Conservation (phyloP, 2,797 vertebrate genomes). For the Argya squamiceps region DNA sequence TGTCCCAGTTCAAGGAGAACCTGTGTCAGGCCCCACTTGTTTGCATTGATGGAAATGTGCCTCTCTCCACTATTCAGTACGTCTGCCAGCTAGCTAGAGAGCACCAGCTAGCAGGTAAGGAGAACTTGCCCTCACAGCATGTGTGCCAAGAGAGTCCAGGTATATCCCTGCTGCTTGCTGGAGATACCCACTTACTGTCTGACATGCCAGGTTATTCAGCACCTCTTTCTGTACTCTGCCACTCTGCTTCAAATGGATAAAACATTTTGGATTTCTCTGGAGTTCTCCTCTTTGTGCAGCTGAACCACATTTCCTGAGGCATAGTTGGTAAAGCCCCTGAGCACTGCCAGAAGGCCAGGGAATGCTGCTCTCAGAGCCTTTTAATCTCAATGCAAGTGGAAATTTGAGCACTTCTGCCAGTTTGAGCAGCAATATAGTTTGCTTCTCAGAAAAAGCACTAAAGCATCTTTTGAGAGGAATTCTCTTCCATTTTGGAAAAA, state of each 20-base stretch:
- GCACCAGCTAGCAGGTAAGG: conserved; percentile 80
- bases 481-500: neutral
- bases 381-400: neutral
- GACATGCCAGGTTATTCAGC: neutral
- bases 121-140: neutral
- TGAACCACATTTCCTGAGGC: neutral
- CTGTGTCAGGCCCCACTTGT: conserved; percentile 81
- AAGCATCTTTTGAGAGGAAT: neutral
- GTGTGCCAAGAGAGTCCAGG: neutral
- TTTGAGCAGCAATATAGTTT: neutral
- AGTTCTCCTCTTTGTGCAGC: neutral
- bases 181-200: neutral
- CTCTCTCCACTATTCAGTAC: conserved; percentile 85
- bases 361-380: neutral
- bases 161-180: neutral
- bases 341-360: neutral
- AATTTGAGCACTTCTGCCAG: neutral
- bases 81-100: conserved; percentile 82
- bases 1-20: conserved; percentile 84
- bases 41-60: conserved; percentile 90
- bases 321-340: neutral
- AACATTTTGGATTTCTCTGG: neutral
- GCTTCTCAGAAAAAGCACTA: neutral
- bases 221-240: neutral
- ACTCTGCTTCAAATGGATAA: neutral